Base-by-base conservation (phyloP, 2,888 invertebrate genomes). In the Agonum fuliginosum region DNA sequence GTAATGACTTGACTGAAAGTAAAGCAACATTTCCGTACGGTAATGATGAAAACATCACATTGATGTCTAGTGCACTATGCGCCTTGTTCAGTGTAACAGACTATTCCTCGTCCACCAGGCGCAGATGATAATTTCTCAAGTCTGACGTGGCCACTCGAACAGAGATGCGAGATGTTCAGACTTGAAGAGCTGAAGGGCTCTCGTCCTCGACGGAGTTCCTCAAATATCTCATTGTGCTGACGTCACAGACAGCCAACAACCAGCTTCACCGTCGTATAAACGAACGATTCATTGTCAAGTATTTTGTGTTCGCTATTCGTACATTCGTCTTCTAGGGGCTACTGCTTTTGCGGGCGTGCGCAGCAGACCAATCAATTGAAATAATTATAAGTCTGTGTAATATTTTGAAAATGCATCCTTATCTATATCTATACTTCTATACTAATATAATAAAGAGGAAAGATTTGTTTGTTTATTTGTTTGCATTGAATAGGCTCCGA, bases 271-370 rank as follows among this genome's bases (percentile, higher is more conserved):
- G 34, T 24, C 69, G 43, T 43, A 69, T 69, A 69, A 69, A 51
- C 46, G 71, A 72, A 62, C 58, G 74, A 74, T 74, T 74, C 62
- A 74, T 74, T 65, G 30, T 74, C 43, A 46, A 74, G 65, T 30
- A 65, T 62, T 43, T 12, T 34, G 19, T 17, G 65, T 30, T 14
- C 46, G 8, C 14, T 41, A n/a, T 10, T 37, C 37, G 20, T 65
- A 20, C 54, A 65, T 65, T 65, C 65, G 20, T 65, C 37, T 65
- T 65, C 54, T 20, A 17, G 46, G 3, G 8, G 46, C 46, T 46
- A 6, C 17, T 46, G 17, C 46, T 43, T n/a, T n/a, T n/a, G n/a
- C n/a, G n/a, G n/a, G n/a, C n/a, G n/a, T n/a, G n/a, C n/a, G n/a
- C n/a, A n/a, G n/a, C n/a, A n/a, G n/a, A n/a, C n/a, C n/a, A n/a